Evolutionary conservation across 2,888 invertebrate species (phyloP).

Genomic region (Brenthis hecate): DNA sequence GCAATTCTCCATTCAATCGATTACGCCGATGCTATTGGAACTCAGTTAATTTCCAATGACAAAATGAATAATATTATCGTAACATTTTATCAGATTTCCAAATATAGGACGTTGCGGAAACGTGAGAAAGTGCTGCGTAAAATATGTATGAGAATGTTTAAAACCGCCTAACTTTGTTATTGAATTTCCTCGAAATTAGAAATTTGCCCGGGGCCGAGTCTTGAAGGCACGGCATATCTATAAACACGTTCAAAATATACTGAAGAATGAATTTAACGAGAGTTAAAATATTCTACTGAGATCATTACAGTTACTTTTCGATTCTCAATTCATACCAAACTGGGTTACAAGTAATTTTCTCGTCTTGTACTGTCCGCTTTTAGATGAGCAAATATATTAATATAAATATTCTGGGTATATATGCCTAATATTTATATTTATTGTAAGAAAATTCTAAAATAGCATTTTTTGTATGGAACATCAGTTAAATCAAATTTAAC

Average conservation of each 20-base stretch:
- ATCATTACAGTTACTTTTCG: background rate
- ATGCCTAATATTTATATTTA: no score
- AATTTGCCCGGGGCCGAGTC: background rate
- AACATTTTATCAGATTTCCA: background rate
- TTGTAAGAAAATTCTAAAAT: no score
- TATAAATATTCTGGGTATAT: no score
- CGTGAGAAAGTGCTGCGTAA: background rate
- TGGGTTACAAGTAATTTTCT: no score
- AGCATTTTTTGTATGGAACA: no score
- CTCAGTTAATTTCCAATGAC: background rate
- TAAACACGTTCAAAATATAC: constrained; percentile 1
- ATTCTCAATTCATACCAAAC: background rate
- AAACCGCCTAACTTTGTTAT: constrained; percentile 19
- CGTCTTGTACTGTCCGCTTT: no score
- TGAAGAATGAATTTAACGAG: constrained; percentile 4
- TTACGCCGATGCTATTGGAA: constrained; percentile 15
- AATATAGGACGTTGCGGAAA: background rate
- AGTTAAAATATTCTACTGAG: background rate
- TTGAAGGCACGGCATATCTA: background rate
- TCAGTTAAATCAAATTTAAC: no score
- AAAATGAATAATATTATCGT: constrained; percentile 11
- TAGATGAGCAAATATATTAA: no score
- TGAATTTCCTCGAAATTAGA: constrained; percentile 13
- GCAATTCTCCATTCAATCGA: constrained; percentile 31
- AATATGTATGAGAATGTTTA: constrained; percentile 22